Conservation (phyloP, 1,140 invertebrate genomes). For the Cardiocondyla obscurior region DNA sequence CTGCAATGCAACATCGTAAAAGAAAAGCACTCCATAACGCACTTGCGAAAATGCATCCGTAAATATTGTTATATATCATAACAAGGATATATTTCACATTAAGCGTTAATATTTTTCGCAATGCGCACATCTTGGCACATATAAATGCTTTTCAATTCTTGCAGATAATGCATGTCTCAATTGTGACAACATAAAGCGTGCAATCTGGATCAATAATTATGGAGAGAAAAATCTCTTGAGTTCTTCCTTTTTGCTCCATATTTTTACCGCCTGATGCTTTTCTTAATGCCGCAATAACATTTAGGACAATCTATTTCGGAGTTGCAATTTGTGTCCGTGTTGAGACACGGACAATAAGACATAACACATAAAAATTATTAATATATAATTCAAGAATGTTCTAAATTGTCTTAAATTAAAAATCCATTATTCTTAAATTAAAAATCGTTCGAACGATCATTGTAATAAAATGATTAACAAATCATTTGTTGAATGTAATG, state of each 20-base stretch:
- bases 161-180: background rate
- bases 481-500: slow-evolving; percentile 39
- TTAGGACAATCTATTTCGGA: slow-evolving; percentile 16
- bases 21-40: slow-evolving; percentile 9
- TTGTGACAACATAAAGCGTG: background rate
- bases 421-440: slow-evolving; percentile 43
- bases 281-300: slow-evolving; percentile 11
- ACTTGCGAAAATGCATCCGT: background rate
- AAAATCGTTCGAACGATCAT: slow-evolving; percentile 30
- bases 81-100: background rate
- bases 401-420: slow-evolving; percentile 49
- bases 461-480: slow-evolving; percentile 44
- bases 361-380: slow-evolving; percentile 43
- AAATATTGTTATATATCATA: background rate
- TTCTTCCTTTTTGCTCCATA: background rate
- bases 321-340: slow-evolving; percentile 1
- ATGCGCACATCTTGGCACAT: slow-evolving; percentile 8
- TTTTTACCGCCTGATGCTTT: slow-evolving; percentile 20
- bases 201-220: background rate
- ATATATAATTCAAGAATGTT: slow-evolving; percentile 42
- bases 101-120: slow-evolving; percentile 3
- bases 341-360: background rate
- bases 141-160: slow-evolving; percentile 30
- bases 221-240: background rate
- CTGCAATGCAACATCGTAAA: background rate